A percentile compares a stretch with the other conserved stretches of the same genome.
phyloP scores from a whole-genome alignment of 53 echinoderm and acorn worm species.

The Temnopleurus reevesii region DNA sequence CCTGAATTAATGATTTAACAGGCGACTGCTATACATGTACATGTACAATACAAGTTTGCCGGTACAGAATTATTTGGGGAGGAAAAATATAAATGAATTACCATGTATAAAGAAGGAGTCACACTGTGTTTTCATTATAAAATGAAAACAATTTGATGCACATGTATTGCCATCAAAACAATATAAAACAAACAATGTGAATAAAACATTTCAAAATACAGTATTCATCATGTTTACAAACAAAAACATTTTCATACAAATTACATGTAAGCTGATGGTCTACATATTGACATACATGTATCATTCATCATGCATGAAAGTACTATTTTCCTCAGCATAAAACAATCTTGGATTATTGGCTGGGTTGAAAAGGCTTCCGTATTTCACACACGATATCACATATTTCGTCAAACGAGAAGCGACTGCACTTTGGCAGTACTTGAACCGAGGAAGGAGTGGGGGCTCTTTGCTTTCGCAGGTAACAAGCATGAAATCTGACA shows the following conservation, averaged over 20 bases:
- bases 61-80: too few relatives aligned
- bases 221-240: neutral
- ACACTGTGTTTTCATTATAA: too few relatives aligned
- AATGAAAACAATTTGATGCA: too few relatives aligned
- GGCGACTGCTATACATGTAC: too few relatives aligned
- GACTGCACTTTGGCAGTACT: neutral
- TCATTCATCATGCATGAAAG: neutral
- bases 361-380: neutral
- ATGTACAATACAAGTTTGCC: too few relatives aligned
- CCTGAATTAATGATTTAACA: too few relatives aligned
- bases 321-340: neutral
- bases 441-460: neutral
- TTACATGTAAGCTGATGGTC: neutral
- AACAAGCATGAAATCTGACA: constrained; percentile 36
- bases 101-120: too few relatives aligned
- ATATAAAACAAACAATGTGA: too few relatives aligned
- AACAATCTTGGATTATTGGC: neutral
- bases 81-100: too few relatives aligned
- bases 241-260: neutral
- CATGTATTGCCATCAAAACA: too few relatives aligned
- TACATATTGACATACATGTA: too few relatives aligned
- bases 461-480: constrained; percentile 20
- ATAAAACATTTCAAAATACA: neutral
- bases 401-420: neutral
- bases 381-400: neutral